These are phyloP conservation scores for Lepidochitona cinerea DNA, from an alignment of 2,888 invertebrate genomes.

Conservation along the genomic window DNA sequence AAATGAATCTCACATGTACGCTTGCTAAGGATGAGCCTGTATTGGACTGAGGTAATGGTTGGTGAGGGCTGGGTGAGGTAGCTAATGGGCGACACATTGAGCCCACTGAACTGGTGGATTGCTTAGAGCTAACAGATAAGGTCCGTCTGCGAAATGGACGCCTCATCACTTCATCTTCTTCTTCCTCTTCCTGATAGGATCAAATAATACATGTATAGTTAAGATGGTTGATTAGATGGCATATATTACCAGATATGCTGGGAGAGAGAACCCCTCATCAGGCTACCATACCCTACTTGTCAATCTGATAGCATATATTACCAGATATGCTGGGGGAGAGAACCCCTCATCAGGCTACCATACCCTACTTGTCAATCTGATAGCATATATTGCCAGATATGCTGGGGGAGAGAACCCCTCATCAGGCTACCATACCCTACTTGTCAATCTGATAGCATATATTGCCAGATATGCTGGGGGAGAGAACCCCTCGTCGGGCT, in stretches of 20 bases:
- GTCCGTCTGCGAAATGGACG: constrained; percentile 26
- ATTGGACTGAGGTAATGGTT: neutral
- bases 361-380: no score
- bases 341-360: no score
- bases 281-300: no score
- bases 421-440: no score
- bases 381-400: neutral
- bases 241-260: neutral
- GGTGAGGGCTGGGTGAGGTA: constrained; percentile 20
- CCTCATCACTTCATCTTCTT: constrained; percentile 29
- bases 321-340: neutral
- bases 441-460: neutral
- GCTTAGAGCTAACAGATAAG: constrained; percentile 30
- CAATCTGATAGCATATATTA: neutral
- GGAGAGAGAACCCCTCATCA: no score
- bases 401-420: no score
- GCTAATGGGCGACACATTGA: constrained; percentile 19
- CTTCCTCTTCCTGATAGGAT: constrained; percentile 37
- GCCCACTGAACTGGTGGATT: constrained; percentile 24
- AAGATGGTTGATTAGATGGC: no score
- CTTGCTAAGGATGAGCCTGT: neutral
- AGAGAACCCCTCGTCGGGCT: no score
- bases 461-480: neutral
- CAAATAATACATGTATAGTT: no score
- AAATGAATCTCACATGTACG: neutral